Conservation (phyloP, 2,113 vertebrate genomes). For the Anthoscopus minutus region DNA sequence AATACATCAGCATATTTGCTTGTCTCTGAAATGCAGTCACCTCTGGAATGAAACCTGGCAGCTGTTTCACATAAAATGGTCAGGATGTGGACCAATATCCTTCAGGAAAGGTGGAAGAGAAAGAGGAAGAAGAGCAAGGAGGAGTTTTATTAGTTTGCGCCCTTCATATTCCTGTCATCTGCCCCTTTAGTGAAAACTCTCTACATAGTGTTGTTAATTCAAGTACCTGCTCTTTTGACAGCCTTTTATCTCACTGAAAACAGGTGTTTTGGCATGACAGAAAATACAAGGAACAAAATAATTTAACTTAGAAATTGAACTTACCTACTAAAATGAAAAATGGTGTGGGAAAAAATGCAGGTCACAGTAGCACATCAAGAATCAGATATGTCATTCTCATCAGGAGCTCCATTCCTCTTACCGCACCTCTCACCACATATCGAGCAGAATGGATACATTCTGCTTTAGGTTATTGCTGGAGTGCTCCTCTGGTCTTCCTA, state of each 20-base stretch:
- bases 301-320: no score
- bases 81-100: not conserved
- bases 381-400: not conserved
- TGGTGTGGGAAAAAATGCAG: not conserved
- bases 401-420: not conserved
- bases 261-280: not conserved
- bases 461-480: not conserved
- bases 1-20: not conserved
- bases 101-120: not conserved
- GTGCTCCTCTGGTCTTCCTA: not conserved
- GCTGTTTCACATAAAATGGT: not conserved
- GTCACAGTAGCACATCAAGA: not conserved
- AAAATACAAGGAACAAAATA: not conserved
- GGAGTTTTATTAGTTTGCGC: not conserved
- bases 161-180: not conserved
- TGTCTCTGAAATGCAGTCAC: slow-evolving; percentile 17
- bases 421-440: not conserved
- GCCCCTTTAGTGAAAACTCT: not conserved
- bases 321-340: not conserved
- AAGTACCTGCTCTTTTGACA: not conserved
- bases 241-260: slow-evolving; percentile 13
- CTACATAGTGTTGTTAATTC: not conserved
- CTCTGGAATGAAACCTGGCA: slow-evolving; percentile 37
- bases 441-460: not conserved
- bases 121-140: not conserved